A percentile compares a stretch with the other conserved stretches of the same genome.
Conservation (phyloP, 2,888 invertebrate genomes). For the Tridacna gigas region DNA sequence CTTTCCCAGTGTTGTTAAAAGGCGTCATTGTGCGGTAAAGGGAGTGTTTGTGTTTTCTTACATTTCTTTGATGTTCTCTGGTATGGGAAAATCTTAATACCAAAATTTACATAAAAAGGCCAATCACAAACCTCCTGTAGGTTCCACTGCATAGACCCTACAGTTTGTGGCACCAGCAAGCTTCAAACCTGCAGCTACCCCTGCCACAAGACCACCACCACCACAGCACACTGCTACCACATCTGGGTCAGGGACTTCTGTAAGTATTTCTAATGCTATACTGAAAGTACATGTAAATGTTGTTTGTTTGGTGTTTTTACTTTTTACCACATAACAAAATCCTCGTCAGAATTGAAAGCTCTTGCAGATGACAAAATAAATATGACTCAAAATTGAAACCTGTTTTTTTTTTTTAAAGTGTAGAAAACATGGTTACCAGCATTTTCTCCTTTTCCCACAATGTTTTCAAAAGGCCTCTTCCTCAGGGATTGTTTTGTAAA, state of each 20-base stretch:
- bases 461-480: neutral
- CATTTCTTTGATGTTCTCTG: too few species aligned
- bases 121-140: conserved; percentile 72
- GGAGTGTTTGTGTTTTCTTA: too few species aligned
- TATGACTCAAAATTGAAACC: too few species aligned
- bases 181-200: conserved; percentile 79
- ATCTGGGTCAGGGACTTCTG: conserved; percentile 80
- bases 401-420: neutral
- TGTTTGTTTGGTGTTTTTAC: too few species aligned
- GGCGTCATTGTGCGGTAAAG: too few species aligned
- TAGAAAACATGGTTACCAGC: neutral
- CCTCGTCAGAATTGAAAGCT: too few species aligned
- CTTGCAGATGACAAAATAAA: too few species aligned
- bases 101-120: too few species aligned
- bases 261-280: conserved; percentile 80
- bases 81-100: too few species aligned
- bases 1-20: too few species aligned
- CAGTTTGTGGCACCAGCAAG: conserved; percentile 74
- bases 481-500: too few species aligned
- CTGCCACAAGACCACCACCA: conserved; percentile 83
- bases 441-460: neutral
- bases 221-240: conserved; percentile 83
- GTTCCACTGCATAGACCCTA: conserved; percentile 82
- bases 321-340: too few species aligned
- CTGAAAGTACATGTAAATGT: conserved; percentile 59